These are phyloP conservation scores for Amazona vittata DNA, from an alignment of 2,113 vertebrate genomes.

Conservation along the genomic window DNA sequence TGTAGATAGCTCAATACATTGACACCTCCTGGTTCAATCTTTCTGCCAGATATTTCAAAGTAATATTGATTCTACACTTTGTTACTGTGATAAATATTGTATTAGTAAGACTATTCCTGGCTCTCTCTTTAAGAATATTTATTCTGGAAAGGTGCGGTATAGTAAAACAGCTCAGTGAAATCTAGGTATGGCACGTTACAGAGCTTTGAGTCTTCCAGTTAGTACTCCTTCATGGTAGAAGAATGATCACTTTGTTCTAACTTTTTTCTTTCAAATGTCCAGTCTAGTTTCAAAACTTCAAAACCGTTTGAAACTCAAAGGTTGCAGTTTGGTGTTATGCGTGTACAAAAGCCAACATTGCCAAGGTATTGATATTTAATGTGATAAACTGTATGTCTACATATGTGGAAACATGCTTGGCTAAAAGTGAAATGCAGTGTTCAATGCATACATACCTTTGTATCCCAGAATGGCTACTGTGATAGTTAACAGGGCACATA, in stretches of 20 bases:
- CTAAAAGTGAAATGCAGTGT: neutral
- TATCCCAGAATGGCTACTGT: constrained; percentile 94
- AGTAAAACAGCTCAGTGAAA: neutral
- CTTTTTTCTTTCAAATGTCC: neutral
- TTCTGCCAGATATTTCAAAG: neutral
- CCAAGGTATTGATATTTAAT: neutral
- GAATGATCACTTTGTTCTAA: neutral
- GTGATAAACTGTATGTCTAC: neutral
- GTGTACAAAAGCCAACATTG: neutral
- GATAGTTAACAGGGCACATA: constrained; percentile 91
- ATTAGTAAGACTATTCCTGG: neutral
- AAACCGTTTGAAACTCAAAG: neutral
- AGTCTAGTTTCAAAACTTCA: neutral
- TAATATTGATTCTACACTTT: neutral
- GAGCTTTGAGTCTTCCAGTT: neutral
- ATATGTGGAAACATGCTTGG: neutral
- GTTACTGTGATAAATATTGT: neutral
- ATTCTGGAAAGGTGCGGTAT: neutral
- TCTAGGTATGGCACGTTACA: neutral
- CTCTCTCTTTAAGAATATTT: neutral
- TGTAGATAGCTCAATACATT: neutral
- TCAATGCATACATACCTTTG: constrained; percentile 84
- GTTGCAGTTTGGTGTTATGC: neutral
- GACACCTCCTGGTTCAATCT: neutral
- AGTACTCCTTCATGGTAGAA: neutral